Evolutionary conservation across 1,140 invertebrate genomes (phyloP).

Genomic region (Drosophila takahashii): DNA sequence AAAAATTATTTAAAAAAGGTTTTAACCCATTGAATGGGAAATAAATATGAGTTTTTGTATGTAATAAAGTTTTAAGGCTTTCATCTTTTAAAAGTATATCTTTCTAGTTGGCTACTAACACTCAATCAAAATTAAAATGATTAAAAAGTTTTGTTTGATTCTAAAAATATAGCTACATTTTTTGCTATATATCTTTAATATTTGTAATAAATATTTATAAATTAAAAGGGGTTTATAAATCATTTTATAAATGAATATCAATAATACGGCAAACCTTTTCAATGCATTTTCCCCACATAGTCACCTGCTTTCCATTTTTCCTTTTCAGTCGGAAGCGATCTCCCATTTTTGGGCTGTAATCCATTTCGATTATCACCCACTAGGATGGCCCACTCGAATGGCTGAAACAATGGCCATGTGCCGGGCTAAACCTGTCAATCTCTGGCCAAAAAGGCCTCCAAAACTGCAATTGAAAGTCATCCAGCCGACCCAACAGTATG

Average conservation of each 20-base stretch:
- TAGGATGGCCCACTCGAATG: constrained; percentile 18
- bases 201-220: too few species aligned
- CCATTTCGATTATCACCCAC: constrained; percentile 30
- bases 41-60: too few species aligned
- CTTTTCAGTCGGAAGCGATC: constrained; percentile 1
- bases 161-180: too few species aligned
- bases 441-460: constrained; percentile 14
- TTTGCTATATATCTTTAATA: too few species aligned
- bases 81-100: too few species aligned
- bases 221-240: too few species aligned
- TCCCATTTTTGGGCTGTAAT: constrained; percentile 18
- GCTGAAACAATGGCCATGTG: constrained; percentile 36
- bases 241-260: too few species aligned
- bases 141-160: too few species aligned
- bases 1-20: not conserved
- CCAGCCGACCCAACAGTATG: constrained; percentile 25
- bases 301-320: constrained; percentile 6
- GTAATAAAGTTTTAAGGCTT: too few species aligned
- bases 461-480: constrained; percentile 39
- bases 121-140: too few species aligned
- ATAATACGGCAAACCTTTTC: not conserved
- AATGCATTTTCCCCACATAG: not conserved
- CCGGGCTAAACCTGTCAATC: constrained; percentile 26
- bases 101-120: too few species aligned
- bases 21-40: too few species aligned